Evolutionary conservation across 2,888 invertebrate species (phyloP).

Genomic region (Spilosoma lubricipeda): DNA sequence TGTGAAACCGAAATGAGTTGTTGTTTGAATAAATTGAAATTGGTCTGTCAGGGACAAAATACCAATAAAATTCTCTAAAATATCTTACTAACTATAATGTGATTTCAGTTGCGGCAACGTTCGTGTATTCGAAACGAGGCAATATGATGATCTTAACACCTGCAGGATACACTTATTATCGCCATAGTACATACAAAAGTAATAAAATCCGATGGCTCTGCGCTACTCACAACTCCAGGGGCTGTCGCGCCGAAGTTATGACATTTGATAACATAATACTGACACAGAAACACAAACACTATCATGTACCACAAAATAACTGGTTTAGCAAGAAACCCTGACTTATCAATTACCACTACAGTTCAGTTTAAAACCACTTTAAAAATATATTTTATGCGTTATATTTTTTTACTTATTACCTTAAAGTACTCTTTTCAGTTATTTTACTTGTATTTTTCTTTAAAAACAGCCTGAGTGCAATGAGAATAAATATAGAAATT

Average conservation of each 20-base stretch:
- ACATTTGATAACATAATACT: conserved; percentile 4
- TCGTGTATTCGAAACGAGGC: conserved; percentile 36
- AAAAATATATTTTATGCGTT: background rate
- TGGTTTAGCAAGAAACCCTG: conserved; percentile 8
- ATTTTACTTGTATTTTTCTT: no score
- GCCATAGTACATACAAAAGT: conserved; percentile 6
- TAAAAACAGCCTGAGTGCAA: no score
- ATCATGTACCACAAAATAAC: conserved; percentile 8
- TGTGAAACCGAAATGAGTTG: no score
- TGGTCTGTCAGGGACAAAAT: no score
- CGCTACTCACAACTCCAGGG: conserved; percentile 28
- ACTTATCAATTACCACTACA: background rate
- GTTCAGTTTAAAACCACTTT: no score
- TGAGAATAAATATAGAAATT: no score
- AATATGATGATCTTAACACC: conserved; percentile 1
- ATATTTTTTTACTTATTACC: no score
- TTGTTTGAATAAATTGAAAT: no score
- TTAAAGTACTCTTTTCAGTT: no score
- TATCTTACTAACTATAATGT: background rate
- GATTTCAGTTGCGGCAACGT: conserved; percentile 12
- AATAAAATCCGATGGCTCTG: conserved; percentile 29
- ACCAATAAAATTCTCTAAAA: background rate
- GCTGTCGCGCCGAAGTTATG: conserved; percentile 34
- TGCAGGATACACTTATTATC: conserved; percentile 16
- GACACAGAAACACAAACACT: background rate